Evolutionary conservation across 2,888 invertebrate genomes (phyloP), one percentile per base, ranked within the genome.

Genomic region (Dendrolimus pini): DNA sequence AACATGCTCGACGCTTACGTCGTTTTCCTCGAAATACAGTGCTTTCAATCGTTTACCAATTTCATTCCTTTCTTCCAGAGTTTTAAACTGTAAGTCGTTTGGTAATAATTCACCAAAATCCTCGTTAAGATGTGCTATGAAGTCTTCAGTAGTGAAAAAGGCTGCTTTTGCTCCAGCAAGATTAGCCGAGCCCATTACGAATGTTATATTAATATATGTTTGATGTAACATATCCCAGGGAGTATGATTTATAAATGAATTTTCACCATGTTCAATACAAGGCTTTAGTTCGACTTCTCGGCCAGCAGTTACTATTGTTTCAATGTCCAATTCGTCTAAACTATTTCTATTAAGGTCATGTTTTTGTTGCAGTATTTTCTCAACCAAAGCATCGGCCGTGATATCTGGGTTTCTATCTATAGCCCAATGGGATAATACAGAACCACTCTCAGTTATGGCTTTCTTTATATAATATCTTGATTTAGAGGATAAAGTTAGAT

Each of bases 381-480:
- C 60, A 2, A 83, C 69, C 75, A 93, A 76, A 71, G 75, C 56
- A 42, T 56, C 60, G 12, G 78, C 80, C 55, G 74, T 76, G 8
- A 56, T 58, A 30, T 62, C 42, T n/a, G 86, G 85, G 54, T 77
- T 60, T 59, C 86, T 79, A 55, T 86, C 84, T 54, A 85, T 62
- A 13, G 85, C 85, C 80, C 82, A 83, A 54, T 80, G 74, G 8
- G 84, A 80, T 9, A 88, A 70, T 13, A 81, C 67, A 7, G 82
- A 79, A 2, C 89, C 89, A 62, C 85, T 88, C 62, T 88, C 86
- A 9, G 80, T 69, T 10, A 89, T 87, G 1, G 80, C 83, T 74
- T 82, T 84, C 18, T 66, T 72, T n/a, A 88, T 67, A 41, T 78
- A 71, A 3, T 61, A 57, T 58, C 69, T 78, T 54, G 85, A 82